These are phyloP conservation scores for Drosophila santomea DNA, from an alignment of 1,140 invertebrate species.

Conservation along the genomic window DNA sequence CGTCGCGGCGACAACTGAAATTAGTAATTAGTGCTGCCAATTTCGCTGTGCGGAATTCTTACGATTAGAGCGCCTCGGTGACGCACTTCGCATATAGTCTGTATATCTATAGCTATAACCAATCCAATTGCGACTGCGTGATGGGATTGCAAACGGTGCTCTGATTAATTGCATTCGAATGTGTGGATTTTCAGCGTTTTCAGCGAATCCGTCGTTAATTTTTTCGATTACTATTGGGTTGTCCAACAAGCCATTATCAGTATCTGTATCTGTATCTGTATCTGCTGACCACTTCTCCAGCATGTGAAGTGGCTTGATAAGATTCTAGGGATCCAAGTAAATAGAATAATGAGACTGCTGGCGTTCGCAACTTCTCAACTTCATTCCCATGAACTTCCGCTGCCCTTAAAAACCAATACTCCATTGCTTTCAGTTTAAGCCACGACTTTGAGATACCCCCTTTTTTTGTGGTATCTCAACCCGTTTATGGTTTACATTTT, in stretches of 20 bases:
- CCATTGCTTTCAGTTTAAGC: not conserved
- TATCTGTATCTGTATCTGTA: conserved; percentile 42
- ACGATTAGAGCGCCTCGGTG: conserved; percentile 56
- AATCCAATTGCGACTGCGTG: conserved; percentile 16
- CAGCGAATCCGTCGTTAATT: not conserved
- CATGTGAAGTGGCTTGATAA: conserved; percentile 55
- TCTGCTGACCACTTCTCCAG: conserved; percentile 21
- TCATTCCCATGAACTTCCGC: not conserved
- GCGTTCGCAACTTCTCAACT: not conserved
- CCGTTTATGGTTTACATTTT: conserved; percentile 27
- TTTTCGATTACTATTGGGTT: conserved; percentile 26
- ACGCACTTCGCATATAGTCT: conserved; percentile 27
- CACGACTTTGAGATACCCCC: conserved; percentile 1
- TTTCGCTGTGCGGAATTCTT: conserved; percentile 22
- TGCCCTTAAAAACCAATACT: not conserved
- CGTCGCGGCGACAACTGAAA: conserved; percentile 35
- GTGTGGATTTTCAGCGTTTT: not conserved
- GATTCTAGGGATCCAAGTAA: conserved; percentile 34
- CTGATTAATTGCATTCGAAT: conserved; percentile 17
- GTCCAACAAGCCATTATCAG: conserved; percentile 41
- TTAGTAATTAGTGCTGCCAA: conserved; percentile 63
- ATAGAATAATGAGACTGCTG: conserved; percentile 12
- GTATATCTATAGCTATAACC: conserved; percentile 23
- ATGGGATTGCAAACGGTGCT: conserved; percentile 35
- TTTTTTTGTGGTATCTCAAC: conserved; percentile 5